Evolutionary conservation across 2,113 vertebrate genomes (phyloP), one percentile per base, ranked within the genome.

Genomic region (Saguinus midas): DNA sequence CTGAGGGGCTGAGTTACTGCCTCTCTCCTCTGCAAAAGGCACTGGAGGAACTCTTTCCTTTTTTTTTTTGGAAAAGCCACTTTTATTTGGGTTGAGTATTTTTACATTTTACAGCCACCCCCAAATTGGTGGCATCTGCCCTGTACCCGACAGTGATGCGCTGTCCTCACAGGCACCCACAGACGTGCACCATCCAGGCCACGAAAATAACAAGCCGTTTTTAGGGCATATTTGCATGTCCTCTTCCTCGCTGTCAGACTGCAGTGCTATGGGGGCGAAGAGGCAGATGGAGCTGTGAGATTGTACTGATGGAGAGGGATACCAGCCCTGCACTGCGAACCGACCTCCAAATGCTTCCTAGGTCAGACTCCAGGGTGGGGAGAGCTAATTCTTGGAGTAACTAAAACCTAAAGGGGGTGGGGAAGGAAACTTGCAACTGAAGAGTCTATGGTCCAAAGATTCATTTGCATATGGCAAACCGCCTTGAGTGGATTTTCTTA

Each of bases 211-310:
- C 94, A 89, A 91, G 97, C 96, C 21, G 12, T 96, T 97, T 98
- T 97, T 97, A 97, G 98, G 98, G 95, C 27, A 0, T 37, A 97
- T 98, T 97, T 98, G 97, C 97, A 96, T 97, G 97, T 97, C 96
- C 87, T 94, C 76, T 92, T 79, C 88, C 87, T 45, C 4, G 3
- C 96, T 45, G 84, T 75, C 96, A 97, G 96, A 45, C 81, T 94
- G 92, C 27, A 1, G 76, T 79, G 76, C 8, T 32, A 66, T 16
- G 91, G 95, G 85, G 95, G 76, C 7, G 45, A 37, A 9, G 78
- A 72, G 76, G 61, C 91, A 91, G 93, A 83, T 86, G 82, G 86
- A 76, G 61, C 48, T 0, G 32, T 2, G 13, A 72, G 76, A 12
- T 27, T 9, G 29, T 27, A 8, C 88, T 25, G 25, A n/a, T 1